These are phyloP conservation scores for Neodiprion virginianus DNA, from an alignment of 1,140 invertebrate genomes.

Conservation along the genomic window DNA sequence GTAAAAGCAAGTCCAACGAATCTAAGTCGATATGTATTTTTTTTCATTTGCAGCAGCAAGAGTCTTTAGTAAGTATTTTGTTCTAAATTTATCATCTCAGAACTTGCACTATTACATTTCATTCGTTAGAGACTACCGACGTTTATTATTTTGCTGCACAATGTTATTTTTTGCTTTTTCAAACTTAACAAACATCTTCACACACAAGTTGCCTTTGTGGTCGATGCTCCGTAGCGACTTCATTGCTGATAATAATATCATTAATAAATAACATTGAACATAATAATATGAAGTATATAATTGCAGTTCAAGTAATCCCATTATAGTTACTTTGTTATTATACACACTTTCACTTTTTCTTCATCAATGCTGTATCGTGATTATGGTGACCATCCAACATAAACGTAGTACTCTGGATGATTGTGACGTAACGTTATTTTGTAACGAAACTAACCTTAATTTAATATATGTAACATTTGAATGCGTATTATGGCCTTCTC, in stretches of 20 bases:
- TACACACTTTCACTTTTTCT: neutral
- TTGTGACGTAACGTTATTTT: neutral
- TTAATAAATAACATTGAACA: neutral
- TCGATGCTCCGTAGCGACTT: neutral
- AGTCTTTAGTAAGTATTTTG: slow-evolving; percentile 74
- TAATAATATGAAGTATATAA: neutral
- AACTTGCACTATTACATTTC: too few relatives aligned
- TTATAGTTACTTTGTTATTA: neutral
- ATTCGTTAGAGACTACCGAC: too few relatives aligned
- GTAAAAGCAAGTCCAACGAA: neutral
- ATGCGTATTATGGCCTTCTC: slow-evolving; percentile 45
- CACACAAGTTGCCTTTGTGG: neutral
- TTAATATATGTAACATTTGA: slow-evolving; percentile 25
- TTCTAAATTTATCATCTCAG: slow-evolving; percentile 33
- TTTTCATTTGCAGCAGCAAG: slow-evolving; percentile 75
- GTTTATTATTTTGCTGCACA: neutral
- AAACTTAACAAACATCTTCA: neutral
- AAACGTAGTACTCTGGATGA: neutral
- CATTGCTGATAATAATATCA: neutral
- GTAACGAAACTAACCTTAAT: neutral
- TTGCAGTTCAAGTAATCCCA: neutral
- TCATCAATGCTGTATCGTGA: neutral
- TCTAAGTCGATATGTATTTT: slow-evolving; percentile 41
- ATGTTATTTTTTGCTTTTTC: slow-evolving; percentile 7
- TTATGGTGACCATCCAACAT: neutral